A percentile compares a stretch with the other conserved stretches of the same genome.
These are phyloP conservation scores for Riptortus pedestris DNA, from an alignment of 1,140 invertebrate species.

Conservation along the genomic window DNA sequence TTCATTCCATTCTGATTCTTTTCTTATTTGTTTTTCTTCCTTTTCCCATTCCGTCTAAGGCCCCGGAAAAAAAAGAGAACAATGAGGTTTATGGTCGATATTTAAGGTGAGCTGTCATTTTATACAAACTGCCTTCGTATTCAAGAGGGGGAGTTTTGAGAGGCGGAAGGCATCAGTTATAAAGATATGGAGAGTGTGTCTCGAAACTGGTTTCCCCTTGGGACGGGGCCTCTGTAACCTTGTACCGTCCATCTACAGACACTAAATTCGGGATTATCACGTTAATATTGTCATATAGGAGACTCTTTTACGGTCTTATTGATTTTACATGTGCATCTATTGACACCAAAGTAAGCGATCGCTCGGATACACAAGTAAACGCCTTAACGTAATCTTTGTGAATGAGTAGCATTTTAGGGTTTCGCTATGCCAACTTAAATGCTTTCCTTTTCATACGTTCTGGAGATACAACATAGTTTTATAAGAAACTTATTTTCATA, in stretches of 20 bases:
- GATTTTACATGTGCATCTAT: neutral
- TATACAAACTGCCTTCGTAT: constrained; percentile 3
- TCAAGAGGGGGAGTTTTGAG: constrained; percentile 3
- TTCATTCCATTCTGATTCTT: no score
- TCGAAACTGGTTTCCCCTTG: neutral
- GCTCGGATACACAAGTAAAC: no score
- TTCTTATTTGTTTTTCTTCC: neutral
- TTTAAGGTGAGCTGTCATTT: constrained; percentile 8
- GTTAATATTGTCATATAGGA: no score
- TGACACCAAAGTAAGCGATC: no score
- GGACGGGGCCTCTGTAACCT: no score
- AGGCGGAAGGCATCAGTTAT: constrained; percentile 9
- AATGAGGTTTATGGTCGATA: neutral
- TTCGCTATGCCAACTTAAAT: no score
- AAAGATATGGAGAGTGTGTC: neutral
- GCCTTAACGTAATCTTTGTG: no score
- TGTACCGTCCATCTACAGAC: neutral
- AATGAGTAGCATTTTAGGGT: no score
- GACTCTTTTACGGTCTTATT: neutral
- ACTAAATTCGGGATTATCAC: neutral
- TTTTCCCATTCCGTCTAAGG: neutral
- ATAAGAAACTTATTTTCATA: no score
- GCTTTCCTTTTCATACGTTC: no score
- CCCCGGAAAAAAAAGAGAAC: neutral
- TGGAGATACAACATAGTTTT: no score